Evolutionary conservation across 2,888 invertebrate genomes (phyloP).

Genomic region (Iphiclides podalirius): DNA sequence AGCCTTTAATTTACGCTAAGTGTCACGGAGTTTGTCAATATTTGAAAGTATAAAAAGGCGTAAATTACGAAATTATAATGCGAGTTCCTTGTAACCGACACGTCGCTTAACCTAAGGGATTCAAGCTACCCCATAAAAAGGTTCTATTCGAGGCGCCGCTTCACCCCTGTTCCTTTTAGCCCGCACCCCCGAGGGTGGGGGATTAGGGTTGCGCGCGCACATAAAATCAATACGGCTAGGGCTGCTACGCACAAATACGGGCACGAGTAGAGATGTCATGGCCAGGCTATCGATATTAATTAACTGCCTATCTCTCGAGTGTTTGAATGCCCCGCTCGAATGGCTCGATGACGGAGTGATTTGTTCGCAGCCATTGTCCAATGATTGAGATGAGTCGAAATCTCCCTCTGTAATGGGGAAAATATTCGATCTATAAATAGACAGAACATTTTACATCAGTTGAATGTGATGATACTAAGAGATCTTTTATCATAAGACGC

Average conservation of each 20-base stretch:
- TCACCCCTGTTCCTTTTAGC: no score
- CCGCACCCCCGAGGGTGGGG: conserved; percentile 42
- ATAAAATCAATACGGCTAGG: conserved; percentile 74
- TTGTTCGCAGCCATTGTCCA: conserved; percentile 15
- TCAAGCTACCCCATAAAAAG: conserved; percentile 69
- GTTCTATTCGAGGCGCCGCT: conserved; percentile 71
- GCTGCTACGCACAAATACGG: conserved; percentile 73
- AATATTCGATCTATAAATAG: no score
- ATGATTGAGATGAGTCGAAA: neutral
- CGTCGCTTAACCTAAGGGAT: conserved; percentile 68
- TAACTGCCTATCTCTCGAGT: conserved; percentile 26
- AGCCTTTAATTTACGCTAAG: conserved; percentile 1
- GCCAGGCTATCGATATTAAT: conserved; percentile 57
- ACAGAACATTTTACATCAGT: no score
- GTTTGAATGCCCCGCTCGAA: conserved; percentile 16
- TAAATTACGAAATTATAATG: conserved; percentile 31
- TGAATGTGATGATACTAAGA: no score
- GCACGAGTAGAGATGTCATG: conserved; percentile 63
- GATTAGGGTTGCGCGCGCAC: conserved; percentile 67
- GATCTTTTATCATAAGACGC: no score
- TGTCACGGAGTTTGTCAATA: neutral
- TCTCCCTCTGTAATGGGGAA: no score
- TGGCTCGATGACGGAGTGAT: conserved; percentile 16
- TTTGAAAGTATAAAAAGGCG: conserved; percentile 20
- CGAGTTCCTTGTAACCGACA: conserved; percentile 33